A percentile compares a stretch with the other conserved stretches of the same genome.
Conservation (phyloP, 2,113 vertebrate species). For the Aplodontia rufa region DNA sequence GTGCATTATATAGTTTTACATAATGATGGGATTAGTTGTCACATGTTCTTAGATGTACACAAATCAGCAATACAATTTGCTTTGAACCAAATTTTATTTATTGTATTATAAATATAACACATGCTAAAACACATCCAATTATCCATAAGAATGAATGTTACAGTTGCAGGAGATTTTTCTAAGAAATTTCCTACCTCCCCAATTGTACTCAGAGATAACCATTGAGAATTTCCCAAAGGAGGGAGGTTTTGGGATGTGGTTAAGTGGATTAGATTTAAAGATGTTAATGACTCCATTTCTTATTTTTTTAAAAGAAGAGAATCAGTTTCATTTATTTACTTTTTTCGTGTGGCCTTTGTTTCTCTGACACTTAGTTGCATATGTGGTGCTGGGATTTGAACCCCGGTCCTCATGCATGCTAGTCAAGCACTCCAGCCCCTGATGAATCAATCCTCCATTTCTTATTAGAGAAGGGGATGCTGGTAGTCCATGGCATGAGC, state of each 20-base stretch:
- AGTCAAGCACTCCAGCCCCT: too few species aligned
- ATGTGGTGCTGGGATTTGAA: too few species aligned
- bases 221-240: neutral
- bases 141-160: neutral
- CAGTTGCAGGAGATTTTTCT: neutral
- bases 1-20: too few species aligned
- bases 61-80: too few species aligned
- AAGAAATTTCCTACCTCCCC: neutral
- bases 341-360: too few species aligned
- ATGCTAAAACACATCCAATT: neutral
- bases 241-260: neutral
- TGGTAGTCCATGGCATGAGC: neutral
- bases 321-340: too few species aligned
- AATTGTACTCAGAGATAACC: rapidly evolving
- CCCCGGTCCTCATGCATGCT: too few species aligned
- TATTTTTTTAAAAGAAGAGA: too few species aligned
- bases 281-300: neutral
- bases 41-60: too few species aligned
- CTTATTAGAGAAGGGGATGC: neutral
- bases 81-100: neutral
- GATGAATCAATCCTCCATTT: too few species aligned
- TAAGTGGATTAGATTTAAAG: neutral
- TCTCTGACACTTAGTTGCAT: too few species aligned
- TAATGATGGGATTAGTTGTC: too few species aligned
- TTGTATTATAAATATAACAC: neutral